Conservation (phyloP, 64 coral and sea anemone species). For the Porites lutea region DNA sequence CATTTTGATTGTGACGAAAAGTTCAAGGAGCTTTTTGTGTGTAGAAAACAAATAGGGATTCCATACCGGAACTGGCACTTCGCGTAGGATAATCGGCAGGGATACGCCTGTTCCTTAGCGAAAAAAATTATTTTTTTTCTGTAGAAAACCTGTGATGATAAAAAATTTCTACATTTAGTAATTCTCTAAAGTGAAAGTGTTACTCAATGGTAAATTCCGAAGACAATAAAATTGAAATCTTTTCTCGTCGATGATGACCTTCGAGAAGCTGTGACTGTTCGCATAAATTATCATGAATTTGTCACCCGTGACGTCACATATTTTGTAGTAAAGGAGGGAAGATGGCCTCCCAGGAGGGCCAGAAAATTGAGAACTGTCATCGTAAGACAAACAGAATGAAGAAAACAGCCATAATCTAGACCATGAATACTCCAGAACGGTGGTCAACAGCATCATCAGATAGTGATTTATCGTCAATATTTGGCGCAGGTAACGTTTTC, state of each 20-base stretch:
- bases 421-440: constrained; percentile 95
- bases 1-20: neutral
- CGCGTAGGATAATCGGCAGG: neutral
- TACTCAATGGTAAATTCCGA: neutral
- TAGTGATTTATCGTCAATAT: constrained; percentile 95
- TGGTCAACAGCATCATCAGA: constrained; percentile 99
- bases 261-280: neutral
- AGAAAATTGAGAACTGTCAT: constrained; percentile 84
- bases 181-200: neutral
- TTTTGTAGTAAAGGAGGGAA: constrained; percentile 55
- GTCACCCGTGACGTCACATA: constrained; percentile 85
- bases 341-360: constrained; percentile 79
- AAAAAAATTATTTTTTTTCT: neutral
- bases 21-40: neutral
- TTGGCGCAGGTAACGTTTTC: constrained; percentile 77
- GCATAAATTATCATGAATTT: constrained; percentile 91
- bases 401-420: constrained; percentile 73
- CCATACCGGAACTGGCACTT: constrained; percentile 12
- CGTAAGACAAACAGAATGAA: constrained; percentile 97
- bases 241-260: constrained; percentile 19
- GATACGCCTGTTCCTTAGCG: neutral
- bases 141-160: neutral
- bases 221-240: neutral
- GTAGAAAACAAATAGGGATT: neutral
- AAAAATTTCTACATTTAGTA: neutral